These are phyloP conservation scores for Sisyra nigra DNA, from an alignment of 2,888 invertebrate species.

Conservation along the genomic window DNA sequence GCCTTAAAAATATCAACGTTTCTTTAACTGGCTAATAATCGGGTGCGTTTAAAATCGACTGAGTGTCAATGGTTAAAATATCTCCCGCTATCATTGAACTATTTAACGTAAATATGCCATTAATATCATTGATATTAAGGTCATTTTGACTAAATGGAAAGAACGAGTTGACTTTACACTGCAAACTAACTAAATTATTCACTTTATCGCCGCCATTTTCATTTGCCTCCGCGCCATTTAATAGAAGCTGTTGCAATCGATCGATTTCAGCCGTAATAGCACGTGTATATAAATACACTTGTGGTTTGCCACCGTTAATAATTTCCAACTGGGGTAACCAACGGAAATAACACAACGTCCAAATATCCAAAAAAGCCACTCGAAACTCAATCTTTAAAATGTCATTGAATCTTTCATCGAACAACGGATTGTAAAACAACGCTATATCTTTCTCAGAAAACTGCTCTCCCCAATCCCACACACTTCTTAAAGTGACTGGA, in stretches of 20 bases:
- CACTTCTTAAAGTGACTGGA: slow-evolving; percentile 48
- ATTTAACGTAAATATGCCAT: slow-evolving; percentile 31
- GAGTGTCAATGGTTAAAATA: slow-evolving; percentile 43
- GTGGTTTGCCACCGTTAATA: slow-evolving; percentile 47
- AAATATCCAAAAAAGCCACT: slow-evolving; percentile 48
- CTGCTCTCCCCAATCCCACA: slow-evolving; percentile 87
- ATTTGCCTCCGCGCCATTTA: slow-evolving; percentile 12
- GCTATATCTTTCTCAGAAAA: slow-evolving; percentile 66
- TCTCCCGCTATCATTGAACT: slow-evolving; percentile 43
- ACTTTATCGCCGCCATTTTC: not conserved
- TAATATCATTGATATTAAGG: slow-evolving; percentile 16
- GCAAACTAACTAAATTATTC: slow-evolving; percentile 12
- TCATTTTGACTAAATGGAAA: slow-evolving; percentile 30
- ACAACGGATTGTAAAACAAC: slow-evolving; percentile 76
- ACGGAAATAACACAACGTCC: slow-evolving; percentile 82
- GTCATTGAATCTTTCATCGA: slow-evolving; percentile 25
- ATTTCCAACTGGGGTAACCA: slow-evolving; percentile 76
- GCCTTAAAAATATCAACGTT: not conserved
- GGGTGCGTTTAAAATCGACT: slow-evolving; percentile 40
- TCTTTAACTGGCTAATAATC: slow-evolving; percentile 8
- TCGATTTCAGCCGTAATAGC: slow-evolving; percentile 31
- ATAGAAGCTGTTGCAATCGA: slow-evolving; percentile 22
- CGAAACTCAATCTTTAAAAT: slow-evolving; percentile 33
- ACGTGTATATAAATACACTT: slow-evolving; percentile 35
- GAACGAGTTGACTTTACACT: slow-evolving; percentile 28